Evolutionary conservation across 2,797 vertebrate genomes (phyloP), one percentile per base, ranked within the genome.

Genomic region (Phylloscopus collybita): DNA sequence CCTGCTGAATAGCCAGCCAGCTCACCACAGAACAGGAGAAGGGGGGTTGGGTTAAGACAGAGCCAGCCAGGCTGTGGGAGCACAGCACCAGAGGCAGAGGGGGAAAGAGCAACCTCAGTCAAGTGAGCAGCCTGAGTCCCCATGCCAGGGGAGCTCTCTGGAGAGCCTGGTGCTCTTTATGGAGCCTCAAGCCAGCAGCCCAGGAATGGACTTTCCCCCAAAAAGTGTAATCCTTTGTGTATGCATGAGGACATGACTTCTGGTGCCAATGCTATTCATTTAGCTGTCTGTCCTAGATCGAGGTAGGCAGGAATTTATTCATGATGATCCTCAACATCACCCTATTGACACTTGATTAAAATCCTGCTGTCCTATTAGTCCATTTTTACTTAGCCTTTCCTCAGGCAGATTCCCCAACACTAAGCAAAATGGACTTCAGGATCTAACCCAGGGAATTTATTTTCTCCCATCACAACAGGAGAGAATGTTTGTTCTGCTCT

Each of bases 221-320:
- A 64, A 65, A 50, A 38, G 18, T 2, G 0, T 65, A 50, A 40
- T 10, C 23, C 25, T 5, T 0, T 21, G 27, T 4, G 5, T 50
- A 16, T 2, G 1, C 10, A 11, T 49, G 29, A 60, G 15, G 40
- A 42, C 30, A 36, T 17, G 51, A 30, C 32, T 85, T 42, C 44
- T 85, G 23, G 11, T 50, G 6, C 13, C 36, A 34, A 19, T 54
- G 73, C 29, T 13, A n/a, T 60, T 83, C 1, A 1, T 74, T 53
- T 51, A 65, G 16, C 57, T 86, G 20, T 44, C 34, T 69, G 34
- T 78, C 16, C 26, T 29, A 61, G 38, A 53, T 3, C 13, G 34
- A 84, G 30, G 8, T 13, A 88, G 34, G 40, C 6, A 44, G 71
- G 30, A 73, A 8, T 57, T 81, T 87, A 69, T 87, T 69, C 40